Evolutionary conservation across 2,113 vertebrate genomes (phyloP).

Genomic region (Python bivittatus): DNA sequence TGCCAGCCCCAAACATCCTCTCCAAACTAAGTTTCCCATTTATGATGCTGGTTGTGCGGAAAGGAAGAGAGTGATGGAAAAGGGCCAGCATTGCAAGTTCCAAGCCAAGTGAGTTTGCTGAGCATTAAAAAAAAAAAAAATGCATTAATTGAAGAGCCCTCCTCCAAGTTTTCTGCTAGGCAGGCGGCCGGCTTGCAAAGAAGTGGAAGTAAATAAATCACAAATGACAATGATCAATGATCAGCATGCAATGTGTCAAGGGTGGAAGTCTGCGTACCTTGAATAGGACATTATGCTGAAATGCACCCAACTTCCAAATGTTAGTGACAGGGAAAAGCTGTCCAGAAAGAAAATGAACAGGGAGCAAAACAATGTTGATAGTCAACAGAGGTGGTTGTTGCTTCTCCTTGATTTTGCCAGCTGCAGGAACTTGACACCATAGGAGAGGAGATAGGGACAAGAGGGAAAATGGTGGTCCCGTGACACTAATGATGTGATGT

Average conservation of each 20-base stretch:
- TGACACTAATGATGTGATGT: not conserved
- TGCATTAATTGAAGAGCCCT: slow-evolving; percentile 47
- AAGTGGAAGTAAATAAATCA: slow-evolving; percentile 66
- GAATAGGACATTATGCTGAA: slow-evolving; percentile 35
- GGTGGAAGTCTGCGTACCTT: slow-evolving; percentile 35
- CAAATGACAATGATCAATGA: slow-evolving; percentile 58
- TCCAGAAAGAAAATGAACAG: slow-evolving; percentile 10
- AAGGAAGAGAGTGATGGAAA: not conserved
- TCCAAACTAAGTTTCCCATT: not conserved
- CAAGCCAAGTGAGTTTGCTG: not conserved
- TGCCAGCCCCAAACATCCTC: not conserved
- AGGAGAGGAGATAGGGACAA: not conserved
- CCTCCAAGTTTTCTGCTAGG: slow-evolving; percentile 40
- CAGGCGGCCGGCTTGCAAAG: slow-evolving; percentile 44
- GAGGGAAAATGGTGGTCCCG: not conserved
- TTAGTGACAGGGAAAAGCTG: slow-evolving; percentile 49
- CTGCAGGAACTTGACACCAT: not conserved
- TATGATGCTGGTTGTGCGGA: not conserved
- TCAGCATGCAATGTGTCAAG: slow-evolving; percentile 47
- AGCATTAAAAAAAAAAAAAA: slow-evolving; percentile 47
- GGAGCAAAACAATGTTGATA: slow-evolving; percentile 13
- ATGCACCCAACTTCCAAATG: slow-evolving; percentile 54
- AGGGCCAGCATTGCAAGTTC: not conserved
- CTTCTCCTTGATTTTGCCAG: not conserved
- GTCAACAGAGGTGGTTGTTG: slow-evolving; percentile 15